Percentiles rank a stretch among this genome's conserved stretches.
Evolutionary conservation across 2,797 vertebrate genomes (phyloP).

Genomic region (Danio albolineatus): DNA sequence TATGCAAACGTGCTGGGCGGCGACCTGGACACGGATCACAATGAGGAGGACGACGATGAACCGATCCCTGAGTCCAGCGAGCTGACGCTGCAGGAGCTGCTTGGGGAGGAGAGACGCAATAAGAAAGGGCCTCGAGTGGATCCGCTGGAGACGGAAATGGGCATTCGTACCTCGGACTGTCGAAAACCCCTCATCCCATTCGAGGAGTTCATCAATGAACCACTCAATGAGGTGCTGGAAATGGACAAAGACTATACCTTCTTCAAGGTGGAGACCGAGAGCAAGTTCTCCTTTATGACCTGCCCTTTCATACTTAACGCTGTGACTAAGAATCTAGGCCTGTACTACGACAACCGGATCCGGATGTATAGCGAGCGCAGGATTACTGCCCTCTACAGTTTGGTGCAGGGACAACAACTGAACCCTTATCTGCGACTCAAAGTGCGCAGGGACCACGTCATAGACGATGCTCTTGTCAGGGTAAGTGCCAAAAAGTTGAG

Average conservation of each 20-base stretch:
- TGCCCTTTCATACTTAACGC: conserved; percentile 96
- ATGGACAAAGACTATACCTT: conserved; percentile 99
- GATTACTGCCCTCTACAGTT: conserved; percentile 97
- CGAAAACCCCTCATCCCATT: conserved; percentile 91
- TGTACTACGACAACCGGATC: conserved; percentile 99
- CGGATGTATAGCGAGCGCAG: conserved; percentile 98
- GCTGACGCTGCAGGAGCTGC: conserved; percentile 91
- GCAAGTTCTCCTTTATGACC: conserved; percentile 98
- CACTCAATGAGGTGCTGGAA: conserved; percentile 96
- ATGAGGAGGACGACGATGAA: conserved; percentile 94
- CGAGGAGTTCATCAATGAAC: conserved; percentile 97
- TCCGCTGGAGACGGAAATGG: conserved; percentile 92
- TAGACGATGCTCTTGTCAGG: conserved; percentile 96
- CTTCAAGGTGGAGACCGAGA: conserved; percentile 98
- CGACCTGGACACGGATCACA: conserved; percentile 89
- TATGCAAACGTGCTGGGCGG: conserved; percentile 94
- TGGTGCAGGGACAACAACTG: conserved; percentile 96
- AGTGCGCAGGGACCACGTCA: conserved; percentile 97
- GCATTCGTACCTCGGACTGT: conserved; percentile 90
- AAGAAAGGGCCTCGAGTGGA: conserved; percentile 93
- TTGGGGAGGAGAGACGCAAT: conserved; percentile 94
- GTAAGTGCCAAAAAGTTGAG: conserved; percentile 79
- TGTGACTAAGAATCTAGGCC: conserved; percentile 95
- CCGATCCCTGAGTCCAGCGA: conserved; percentile 92
- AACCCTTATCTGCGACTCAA: conserved; percentile 95